Percentiles rank a stretch among this genome's conserved stretches.
These are phyloP conservation scores for Numida meleagris DNA, from an alignment of 2,113 vertebrate genomes.

Conservation along the genomic window DNA sequence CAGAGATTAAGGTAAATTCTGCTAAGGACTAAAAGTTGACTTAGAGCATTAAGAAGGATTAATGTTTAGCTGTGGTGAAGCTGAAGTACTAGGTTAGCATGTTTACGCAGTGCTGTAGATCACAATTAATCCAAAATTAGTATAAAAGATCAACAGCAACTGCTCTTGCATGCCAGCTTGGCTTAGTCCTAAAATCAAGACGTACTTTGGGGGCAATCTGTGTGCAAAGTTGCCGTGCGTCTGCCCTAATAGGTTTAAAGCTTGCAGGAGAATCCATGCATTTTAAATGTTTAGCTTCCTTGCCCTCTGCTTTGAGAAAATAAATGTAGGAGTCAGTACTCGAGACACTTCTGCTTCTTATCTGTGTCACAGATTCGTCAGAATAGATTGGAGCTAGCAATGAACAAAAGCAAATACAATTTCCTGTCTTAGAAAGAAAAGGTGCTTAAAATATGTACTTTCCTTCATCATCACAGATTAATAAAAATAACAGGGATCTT, in stretches of 20 bases:
- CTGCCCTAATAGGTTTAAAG: conserved; percentile 70
- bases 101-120: conserved; percentile 96
- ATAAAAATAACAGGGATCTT: conserved; percentile 25
- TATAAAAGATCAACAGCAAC: conserved; percentile 98
- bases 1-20: conserved; percentile 99
- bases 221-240: conserved; percentile 75
- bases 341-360: conserved; percentile 16
- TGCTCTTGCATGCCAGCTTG: conserved; percentile 85
- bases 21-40: conserved; percentile 99
- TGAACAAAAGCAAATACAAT: conserved; percentile 46
- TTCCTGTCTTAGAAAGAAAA: conserved; percentile 16
- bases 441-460: conserved; percentile 19
- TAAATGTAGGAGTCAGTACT: conserved; percentile 34
- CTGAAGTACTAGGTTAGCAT: conserved; percentile 89
- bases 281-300: conserved; percentile 68
- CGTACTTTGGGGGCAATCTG: conserved; percentile 86
- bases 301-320: conserved; percentile 63
- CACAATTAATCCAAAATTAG: conserved; percentile 99
- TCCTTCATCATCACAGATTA: neutral
- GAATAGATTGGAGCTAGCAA: neutral
- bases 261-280: conserved; percentile 60
- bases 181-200: conserved; percentile 90
- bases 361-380: conserved; percentile 33
- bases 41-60: conserved; percentile 99
- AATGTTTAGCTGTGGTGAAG: conserved; percentile 97